Base-by-base conservation (phyloP, 1,140 invertebrate species). In the Drosophila seguyi region DNA sequence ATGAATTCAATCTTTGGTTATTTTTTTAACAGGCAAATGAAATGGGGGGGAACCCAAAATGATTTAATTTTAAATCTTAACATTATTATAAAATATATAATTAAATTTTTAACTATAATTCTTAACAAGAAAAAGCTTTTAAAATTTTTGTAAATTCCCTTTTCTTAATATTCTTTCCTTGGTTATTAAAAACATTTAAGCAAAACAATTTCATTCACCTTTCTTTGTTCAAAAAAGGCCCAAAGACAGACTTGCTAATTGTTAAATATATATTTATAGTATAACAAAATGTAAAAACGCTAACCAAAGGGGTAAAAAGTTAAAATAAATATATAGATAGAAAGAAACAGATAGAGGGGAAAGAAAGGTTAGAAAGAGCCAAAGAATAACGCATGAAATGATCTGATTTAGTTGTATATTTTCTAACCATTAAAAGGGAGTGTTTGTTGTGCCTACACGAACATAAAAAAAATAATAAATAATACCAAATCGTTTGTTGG, bases 371-470 rank as follows among this genome's bases (percentile, higher is more conserved):
- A 34, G 29, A 2, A 27, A 45, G 18, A 27, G 39, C n/a, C 25
- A 52, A 56, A 56, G 68, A 85, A 81, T 77, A 85, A 81, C 63
- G 74, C 77, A 79, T 79, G 61, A 84, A 79, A 39, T 25, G 16
- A 79, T 72, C 45, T 36, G 47, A 59, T 68, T 63, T 41, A 34
- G 1, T 48, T 68, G 22, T 42, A 38, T 56, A 60, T 65, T 50
- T 47, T 52, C 42, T 72, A 72, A 29, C 29, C 18, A 31, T 53
- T 20, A 53, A 34, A 31, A 16, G 34, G 4, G 16, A 29, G 2
- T 48, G 14, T 42, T 16, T n/a, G 7, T 36, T 22, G 31, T 5
- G 1, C 31, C 39, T 47, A 65, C 20, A 39, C 16, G 18, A 59
- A 60, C 39, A 22, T 34, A 48, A 34, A 39, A 60, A 61, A 48